Base-by-base conservation (phyloP, 2,888 invertebrate genomes). In the Sicus ferrugineus region DNA sequence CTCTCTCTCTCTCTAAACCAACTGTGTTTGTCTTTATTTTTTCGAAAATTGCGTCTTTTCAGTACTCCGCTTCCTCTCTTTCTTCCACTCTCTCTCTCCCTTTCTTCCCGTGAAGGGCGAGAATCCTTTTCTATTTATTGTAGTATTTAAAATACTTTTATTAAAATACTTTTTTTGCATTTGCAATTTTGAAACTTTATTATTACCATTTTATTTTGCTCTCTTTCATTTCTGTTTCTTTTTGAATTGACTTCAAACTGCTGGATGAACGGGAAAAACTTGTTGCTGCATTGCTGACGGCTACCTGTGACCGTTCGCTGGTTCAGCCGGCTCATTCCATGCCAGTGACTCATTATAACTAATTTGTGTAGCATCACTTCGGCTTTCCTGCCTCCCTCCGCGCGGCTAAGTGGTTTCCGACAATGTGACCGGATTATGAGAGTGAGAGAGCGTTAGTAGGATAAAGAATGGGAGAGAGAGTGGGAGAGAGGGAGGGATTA, bases 281-380 rank as follows among this genome's bases (percentile, higher is more conserved):
- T 67, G 67, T 67, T 67, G 67, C 67, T 16, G 67, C 56, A 11
- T 23, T 23, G 23, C 54, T 26, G 14, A 14, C 54, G 54, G 6
- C 54, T 52, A 19, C 31, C 23, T 31, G 23, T 21, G 26, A 16
- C 63, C 21, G 26, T 42, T 34, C 23, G 31, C 19, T 31, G 19
- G 23, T 38, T 56, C 58, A n/a, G 30, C 48, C 54, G 9, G 46
- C 62, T 62, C 62, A 62, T 62, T 68, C 68, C 62, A 54, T 26
- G 61, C 68, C 50, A 62, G 38, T 68, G 68, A 52, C 68, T 68
- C 68, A 62, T 62, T 68, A 52, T 26, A 62, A 61, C 54, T 68
- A 62, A 61, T 68, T 68, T 68, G 62, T 61, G 38, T 48, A 38
- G 34, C 68, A 61, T 42, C 61, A 62, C 31, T 62, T 68, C 54